phyloP scores from a whole-genome alignment of 2,888 invertebrate genomes.

The Nasonia oneida region DNA sequence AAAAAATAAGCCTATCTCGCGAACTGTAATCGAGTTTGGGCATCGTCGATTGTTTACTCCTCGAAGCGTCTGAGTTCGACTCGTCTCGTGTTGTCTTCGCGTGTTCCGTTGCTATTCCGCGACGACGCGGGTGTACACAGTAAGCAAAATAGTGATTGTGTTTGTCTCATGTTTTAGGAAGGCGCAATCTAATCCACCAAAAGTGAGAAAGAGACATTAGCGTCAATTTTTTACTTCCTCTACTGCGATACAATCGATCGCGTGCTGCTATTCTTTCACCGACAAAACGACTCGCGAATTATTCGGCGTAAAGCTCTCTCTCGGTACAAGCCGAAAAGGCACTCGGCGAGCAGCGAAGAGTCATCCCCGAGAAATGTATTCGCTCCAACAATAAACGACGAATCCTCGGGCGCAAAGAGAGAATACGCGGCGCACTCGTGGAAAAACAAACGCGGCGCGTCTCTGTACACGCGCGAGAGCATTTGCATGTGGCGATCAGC shows the following conservation, averaged over 20 bases:
- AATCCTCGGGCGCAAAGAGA: not conserved
- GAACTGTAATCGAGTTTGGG: not conserved
- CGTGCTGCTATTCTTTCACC: too few relatives aligned
- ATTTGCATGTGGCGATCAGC: constrained; percentile 77
- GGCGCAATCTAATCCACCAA: constrained; percentile 17
- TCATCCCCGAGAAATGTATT: not conserved
- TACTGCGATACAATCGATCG: too few relatives aligned
- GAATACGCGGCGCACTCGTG: constrained; percentile 19
- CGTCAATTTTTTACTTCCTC: not conserved
- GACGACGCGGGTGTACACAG: not conserved
- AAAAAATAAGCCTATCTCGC: not conserved
- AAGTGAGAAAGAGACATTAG: constrained; percentile 3
- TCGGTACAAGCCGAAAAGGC: not conserved
- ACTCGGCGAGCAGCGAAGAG: not conserved
- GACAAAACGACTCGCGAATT: too few relatives aligned
- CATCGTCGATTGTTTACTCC: not conserved
- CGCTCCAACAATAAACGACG: not conserved
- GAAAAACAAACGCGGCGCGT: constrained; percentile 60
- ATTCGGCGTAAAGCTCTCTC: not conserved
- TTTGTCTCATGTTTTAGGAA: constrained; percentile 28
- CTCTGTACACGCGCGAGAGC: constrained; percentile 66
- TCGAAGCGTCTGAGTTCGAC: not conserved
- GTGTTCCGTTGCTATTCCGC: constrained; percentile 1
- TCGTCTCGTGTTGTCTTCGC: constrained; percentile 15
- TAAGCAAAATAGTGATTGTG: constrained; percentile 24